Evolutionary conservation across 2,113 vertebrate species (phyloP).

Genomic region (Lamprotornis superbus): DNA sequence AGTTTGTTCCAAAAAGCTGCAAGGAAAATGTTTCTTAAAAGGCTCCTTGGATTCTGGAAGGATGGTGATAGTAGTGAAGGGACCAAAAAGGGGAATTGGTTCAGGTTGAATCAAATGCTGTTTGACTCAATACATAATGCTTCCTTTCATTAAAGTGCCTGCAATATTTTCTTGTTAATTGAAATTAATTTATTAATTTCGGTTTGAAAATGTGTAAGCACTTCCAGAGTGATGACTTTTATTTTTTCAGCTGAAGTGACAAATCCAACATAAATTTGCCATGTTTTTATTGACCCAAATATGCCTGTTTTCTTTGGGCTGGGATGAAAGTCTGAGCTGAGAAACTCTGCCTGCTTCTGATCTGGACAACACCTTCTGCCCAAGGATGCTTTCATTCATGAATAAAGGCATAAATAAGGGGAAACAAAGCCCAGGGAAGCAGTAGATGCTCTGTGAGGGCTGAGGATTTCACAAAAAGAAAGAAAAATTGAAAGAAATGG

Average conservation of each 20-base stretch:
- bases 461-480: background rate
- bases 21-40: background rate
- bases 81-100: background rate
- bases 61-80: background rate
- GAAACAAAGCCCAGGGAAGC: background rate
- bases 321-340: slow-evolving; percentile 34
- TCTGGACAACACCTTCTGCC: slow-evolving; percentile 41
- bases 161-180: slow-evolving; percentile 24
- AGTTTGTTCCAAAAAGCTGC: background rate
- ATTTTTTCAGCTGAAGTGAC: slow-evolving; percentile 64
- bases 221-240: slow-evolving; percentile 21
- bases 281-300: slow-evolving; percentile 39
- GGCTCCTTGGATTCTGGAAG: background rate
- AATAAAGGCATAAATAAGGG: background rate
- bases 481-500: background rate
- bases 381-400: slow-evolving; percentile 29
- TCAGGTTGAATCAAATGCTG: background rate
- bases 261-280: slow-evolving; percentile 37
- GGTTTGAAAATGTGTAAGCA: background rate
- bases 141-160: slow-evolving; percentile 15
- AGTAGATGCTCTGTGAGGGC: background rate
- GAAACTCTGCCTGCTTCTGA: slow-evolving; percentile 16
- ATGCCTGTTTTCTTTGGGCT: slow-evolving; percentile 51
- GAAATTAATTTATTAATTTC: slow-evolving; percentile 28
- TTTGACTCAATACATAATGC: background rate